Base-by-base conservation (phyloP, 2,888 invertebrate genomes). In the Trichopria drosophilae region DNA sequence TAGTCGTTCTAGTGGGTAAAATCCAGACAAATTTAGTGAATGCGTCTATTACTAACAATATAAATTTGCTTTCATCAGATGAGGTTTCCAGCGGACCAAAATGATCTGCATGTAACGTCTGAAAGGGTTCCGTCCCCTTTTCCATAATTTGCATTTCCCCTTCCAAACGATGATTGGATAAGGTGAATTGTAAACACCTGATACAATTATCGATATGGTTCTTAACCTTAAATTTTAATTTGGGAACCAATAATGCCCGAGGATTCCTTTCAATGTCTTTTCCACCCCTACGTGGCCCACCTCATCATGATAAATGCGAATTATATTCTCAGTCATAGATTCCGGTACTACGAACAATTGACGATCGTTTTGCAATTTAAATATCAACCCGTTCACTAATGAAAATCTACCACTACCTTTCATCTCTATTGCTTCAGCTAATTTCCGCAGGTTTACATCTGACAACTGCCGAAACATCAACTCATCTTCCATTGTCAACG, bases 281-380 rank as follows among this genome's bases (percentile, higher is more conserved):
- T n/a, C n/a, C n/a, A n/a, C n/a, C n/a, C n/a, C 13, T n/a, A n/a
- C n/a, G n/a, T n/a, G n/a, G n/a, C n/a, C n/a, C n/a, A n/a, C n/a
- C n/a, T n/a, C n/a, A n/a, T n/a, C n/a, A n/a, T n/a, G n/a, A n/a
- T n/a, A n/a, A n/a, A n/a, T n/a, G n/a, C n/a, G n/a, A n/a, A n/a
- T n/a, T n/a, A n/a, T n/a, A n/a, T n/a, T n/a, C n/a, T n/a, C n/a
- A n/a, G n/a, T n/a, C n/a, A n/a, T n/a, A n/a, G n/a, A n/a, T n/a
- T n/a, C n/a, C n/a, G n/a, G n/a, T n/a, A n/a, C n/a, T n/a, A n/a
- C n/a, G n/a, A n/a, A n/a, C n/a, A n/a, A n/a, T 6, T 54, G 10
- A 29, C 43, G 34, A 2, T 56, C 52, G 19, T 62, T 48, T 10
- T 56, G 39, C 32, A 58, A 36, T 43, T 62, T 57, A 34, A 34